Conservation (phyloP, 2,113 vertebrate species). For the Eolophus roseicapilla region DNA sequence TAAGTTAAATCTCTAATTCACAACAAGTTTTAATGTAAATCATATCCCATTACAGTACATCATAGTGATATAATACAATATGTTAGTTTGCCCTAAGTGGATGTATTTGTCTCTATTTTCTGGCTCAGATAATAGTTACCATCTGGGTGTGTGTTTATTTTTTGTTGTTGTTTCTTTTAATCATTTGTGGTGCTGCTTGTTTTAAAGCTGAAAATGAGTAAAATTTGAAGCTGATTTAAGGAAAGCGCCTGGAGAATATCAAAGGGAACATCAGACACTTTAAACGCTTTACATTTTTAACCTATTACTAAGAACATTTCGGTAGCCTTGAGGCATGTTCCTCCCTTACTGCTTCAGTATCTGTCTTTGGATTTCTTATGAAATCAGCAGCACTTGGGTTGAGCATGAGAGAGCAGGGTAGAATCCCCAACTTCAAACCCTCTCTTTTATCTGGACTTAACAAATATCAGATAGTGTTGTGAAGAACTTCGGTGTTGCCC, state of each 20-base stretch:
- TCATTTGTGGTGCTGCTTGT: conserved; percentile 57
- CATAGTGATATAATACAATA: conserved; percentile 68
- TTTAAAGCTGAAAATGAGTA: conserved; percentile 73
- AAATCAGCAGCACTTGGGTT: neutral
- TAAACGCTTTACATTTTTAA: conserved; percentile 43
- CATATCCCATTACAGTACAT: conserved; percentile 62
- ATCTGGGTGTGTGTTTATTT: conserved; percentile 72
- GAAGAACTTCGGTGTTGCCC: neutral
- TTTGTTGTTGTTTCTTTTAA: conserved; percentile 73
- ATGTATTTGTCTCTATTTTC: conserved; percentile 69
- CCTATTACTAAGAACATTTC: conserved; percentile 32
- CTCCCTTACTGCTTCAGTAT: neutral
- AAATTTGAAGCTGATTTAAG: conserved; percentile 73
- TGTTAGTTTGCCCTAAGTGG: conserved; percentile 70
- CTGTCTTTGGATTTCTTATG: neutral
- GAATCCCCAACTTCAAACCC: neutral
- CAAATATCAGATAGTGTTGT: neutral
- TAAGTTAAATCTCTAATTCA: conserved; percentile 70
- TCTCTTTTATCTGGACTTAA: neutral
- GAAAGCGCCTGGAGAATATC: conserved; percentile 63
- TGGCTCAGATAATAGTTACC: conserved; percentile 75
- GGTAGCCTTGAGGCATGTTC: conserved; percentile 11
- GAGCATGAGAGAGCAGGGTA: neutral
- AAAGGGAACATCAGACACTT: conserved; percentile 43
- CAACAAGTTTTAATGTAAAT: conserved; percentile 70